These are phyloP conservation scores for Aphrocallistes beatrix DNA, from an alignment of 37 sponge, comb jelly and placozoan species.

Conservation along the genomic window DNA sequence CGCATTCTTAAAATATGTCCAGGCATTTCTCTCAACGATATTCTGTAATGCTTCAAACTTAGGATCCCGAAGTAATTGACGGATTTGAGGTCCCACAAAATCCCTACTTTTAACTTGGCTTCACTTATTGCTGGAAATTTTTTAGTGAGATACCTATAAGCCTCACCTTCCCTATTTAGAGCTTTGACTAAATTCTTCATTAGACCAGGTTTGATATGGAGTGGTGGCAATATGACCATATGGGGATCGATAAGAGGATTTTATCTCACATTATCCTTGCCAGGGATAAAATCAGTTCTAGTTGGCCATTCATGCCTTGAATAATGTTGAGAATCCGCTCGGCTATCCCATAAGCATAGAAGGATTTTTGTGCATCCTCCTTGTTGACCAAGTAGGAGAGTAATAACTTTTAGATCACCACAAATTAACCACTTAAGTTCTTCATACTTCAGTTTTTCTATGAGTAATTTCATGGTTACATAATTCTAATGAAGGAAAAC, in stretches of 20 bases:
- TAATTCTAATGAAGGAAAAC: neutral
- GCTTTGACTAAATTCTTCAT: constrained; percentile 13
- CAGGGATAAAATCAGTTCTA: neutral
- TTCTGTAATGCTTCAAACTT: neutral
- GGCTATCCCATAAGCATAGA: constrained; percentile 6
- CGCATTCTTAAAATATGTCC: neutral
- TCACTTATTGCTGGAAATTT: neutral
- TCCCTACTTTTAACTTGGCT: neutral
- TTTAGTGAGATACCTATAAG: neutral
- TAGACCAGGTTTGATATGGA: neutral
- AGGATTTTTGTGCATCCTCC: neutral
- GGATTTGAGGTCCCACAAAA: neutral
- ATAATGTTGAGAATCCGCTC: neutral
- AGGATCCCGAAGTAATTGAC: neutral
- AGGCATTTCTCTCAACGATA: neutral
- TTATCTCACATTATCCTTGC: neutral
- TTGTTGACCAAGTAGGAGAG: neutral
- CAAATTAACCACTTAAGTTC: neutral
- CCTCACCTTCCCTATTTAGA: neutral
- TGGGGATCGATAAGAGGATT: neutral
- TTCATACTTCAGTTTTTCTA: neutral
- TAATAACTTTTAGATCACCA: constrained; percentile 1
- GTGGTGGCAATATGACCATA: neutral
- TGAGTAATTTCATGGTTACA: neutral
- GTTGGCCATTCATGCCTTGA: neutral